Percentiles rank a stretch among this genome's conserved stretches.
These are phyloP conservation scores for Tenodera sinensis DNA, from an alignment of 2,888 invertebrate species.

Conservation along the genomic window DNA sequence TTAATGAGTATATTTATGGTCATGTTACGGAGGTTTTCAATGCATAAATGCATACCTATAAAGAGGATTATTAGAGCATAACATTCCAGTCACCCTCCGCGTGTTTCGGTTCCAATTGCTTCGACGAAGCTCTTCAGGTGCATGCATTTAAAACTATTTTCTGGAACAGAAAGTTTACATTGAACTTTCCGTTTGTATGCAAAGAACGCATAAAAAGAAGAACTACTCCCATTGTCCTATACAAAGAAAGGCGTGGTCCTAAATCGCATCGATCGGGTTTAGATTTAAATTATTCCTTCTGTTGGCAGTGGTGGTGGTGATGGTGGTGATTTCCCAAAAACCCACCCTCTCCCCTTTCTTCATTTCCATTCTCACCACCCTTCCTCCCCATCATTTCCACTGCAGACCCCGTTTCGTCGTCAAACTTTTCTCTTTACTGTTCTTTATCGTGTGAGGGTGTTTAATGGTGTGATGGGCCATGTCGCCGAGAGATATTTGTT, in stretches of 20 bases:
- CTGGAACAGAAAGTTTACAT: too few relatives aligned
- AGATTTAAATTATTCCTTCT: slow-evolving; percentile 25
- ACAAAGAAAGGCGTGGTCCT: not conserved
- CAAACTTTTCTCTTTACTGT: not conserved
- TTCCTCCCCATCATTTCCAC: not conserved
- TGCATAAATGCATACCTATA: too few relatives aligned
- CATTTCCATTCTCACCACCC: not conserved
- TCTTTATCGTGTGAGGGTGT: not conserved
- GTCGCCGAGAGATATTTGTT: not conserved
- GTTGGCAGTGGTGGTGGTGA: not conserved
- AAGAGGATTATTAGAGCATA: too few relatives aligned
- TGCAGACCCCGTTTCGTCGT: not conserved
- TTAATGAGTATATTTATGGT: too few relatives aligned
- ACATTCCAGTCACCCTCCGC: too few relatives aligned
- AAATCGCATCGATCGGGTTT: slow-evolving; percentile 20
- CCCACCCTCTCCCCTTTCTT: not conserved
- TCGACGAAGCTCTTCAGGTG: too few relatives aligned
- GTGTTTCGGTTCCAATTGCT: too few relatives aligned
- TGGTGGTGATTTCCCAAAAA: not conserved
- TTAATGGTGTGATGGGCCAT: not conserved
- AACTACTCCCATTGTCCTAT: not conserved
- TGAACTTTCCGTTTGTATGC: not conserved
- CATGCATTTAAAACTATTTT: too few relatives aligned
- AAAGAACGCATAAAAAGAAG: not conserved
- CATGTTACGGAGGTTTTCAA: too few relatives aligned